Conservation (phyloP, 1,140 invertebrate species). For the Habropoda laboriosa region DNA sequence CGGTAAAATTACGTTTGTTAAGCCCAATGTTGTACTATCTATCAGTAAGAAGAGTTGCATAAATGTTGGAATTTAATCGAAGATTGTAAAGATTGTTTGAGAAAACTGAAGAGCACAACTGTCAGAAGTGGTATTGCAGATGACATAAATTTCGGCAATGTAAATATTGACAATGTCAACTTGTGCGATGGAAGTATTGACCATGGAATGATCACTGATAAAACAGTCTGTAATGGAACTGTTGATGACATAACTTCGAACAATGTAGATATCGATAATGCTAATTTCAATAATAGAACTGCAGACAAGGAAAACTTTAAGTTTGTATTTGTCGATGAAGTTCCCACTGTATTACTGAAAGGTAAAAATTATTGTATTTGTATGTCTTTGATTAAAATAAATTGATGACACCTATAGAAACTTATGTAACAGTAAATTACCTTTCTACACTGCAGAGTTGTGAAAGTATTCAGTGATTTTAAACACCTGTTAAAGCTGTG, state of each 20-base stretch:
- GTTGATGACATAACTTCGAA: too few species aligned
- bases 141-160: neutral
- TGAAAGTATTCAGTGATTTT: neutral
- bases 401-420: too few species aligned
- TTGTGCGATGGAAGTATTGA: neutral
- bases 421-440: too few species aligned
- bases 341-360: neutral
- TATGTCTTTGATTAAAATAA: neutral
- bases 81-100: neutral
- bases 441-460: neutral
- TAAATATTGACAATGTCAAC: neutral
- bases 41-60: neutral
- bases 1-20: neutral
- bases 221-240: neutral
- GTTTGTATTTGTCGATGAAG: slow-evolving; percentile 2
- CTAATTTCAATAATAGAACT: neutral
- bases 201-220: neutral
- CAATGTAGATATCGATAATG: too few species aligned
- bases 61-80: too few species aligned
- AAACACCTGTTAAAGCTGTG: neutral
- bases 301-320: neutral
- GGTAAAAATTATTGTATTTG: too few species aligned
- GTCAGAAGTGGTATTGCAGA: neutral
- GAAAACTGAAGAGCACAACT: slow-evolving; percentile 4
- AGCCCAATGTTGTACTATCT: slow-evolving; percentile 2